Conservation (phyloP, 92 coral and sea anemone genomes). For the Heliopora coerulea region DNA sequence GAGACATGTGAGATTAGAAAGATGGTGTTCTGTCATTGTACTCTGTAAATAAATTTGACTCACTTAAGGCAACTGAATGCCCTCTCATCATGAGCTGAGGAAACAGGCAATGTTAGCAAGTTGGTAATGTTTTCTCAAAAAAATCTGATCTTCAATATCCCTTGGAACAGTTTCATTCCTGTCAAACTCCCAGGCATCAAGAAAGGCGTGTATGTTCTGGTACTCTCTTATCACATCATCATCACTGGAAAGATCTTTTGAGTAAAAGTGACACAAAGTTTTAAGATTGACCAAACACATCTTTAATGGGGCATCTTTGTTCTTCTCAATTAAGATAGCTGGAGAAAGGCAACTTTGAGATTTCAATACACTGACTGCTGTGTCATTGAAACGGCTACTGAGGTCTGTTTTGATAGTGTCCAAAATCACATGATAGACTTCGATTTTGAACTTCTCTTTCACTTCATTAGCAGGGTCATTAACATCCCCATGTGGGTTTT, state of each 20-base stretch:
- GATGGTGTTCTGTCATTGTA: no score
- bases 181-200: no score
- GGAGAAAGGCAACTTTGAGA: constrained; percentile 12
- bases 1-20: no score
- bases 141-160: no score
- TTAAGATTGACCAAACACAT: constrained; percentile 10
- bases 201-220: constrained; percentile 25
- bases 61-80: no score
- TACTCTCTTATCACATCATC: constrained; percentile 17
- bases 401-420: constrained; percentile 21
- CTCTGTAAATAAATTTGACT: no score
- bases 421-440: constrained; percentile 21
- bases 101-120: no score
- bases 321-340: constrained; percentile 8
- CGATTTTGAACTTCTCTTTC: constrained; percentile 27
- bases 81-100: no score
- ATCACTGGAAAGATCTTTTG: constrained; percentile 5
- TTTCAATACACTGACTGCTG: constrained; percentile 14
- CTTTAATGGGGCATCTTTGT: constrained; percentile 11
- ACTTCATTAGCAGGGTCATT: background rate
- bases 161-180: no score
- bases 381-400: constrained; percentile 28
- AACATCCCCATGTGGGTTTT: constrained; percentile 14
- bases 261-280: constrained; percentile 12
- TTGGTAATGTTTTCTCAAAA: no score